Conservation (phyloP, 2,113 vertebrate species). For the Mirza zaza region DNA sequence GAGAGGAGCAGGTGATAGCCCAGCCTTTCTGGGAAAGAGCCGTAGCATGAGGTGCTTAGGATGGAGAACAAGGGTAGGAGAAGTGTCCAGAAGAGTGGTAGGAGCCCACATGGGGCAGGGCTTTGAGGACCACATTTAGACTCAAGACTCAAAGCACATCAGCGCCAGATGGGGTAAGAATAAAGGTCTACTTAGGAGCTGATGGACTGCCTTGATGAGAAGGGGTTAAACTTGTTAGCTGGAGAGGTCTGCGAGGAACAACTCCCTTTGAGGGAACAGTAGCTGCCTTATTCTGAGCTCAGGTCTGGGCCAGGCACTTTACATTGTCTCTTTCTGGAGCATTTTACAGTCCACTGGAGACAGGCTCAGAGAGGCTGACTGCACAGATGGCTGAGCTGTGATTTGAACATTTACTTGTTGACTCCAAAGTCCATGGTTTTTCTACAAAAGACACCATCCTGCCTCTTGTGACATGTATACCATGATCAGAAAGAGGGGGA, state of each 20-base stretch:
- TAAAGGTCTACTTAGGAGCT: neutral
- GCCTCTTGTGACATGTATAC: neutral
- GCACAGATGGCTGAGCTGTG: neutral
- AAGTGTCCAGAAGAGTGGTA: neutral
- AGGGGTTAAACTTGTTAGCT: neutral
- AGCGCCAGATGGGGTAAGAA: too few relatives aligned
- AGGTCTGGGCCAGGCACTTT: rapidly evolving
- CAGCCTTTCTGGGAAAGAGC: neutral
- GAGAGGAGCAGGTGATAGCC: neutral
- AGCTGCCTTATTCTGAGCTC: neutral
- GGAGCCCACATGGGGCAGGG: neutral
- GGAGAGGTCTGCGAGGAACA: neutral
- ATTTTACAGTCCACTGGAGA: neutral
- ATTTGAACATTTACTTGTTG: too few relatives aligned
- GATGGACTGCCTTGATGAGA: neutral
- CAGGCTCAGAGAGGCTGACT: neutral
- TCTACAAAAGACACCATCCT: neutral
- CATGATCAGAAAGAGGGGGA: neutral
- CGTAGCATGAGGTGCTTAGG: neutral
- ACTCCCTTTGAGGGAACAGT: neutral
- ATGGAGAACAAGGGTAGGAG: neutral
- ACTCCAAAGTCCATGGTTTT: neutral
- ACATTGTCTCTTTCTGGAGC: too few relatives aligned
- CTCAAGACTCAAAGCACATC: neutral
- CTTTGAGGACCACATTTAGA: neutral